Evolutionary conservation across 2,888 invertebrate species (phyloP), one percentile per base, ranked within the genome.

Genomic region (Agrypnus murinus): DNA sequence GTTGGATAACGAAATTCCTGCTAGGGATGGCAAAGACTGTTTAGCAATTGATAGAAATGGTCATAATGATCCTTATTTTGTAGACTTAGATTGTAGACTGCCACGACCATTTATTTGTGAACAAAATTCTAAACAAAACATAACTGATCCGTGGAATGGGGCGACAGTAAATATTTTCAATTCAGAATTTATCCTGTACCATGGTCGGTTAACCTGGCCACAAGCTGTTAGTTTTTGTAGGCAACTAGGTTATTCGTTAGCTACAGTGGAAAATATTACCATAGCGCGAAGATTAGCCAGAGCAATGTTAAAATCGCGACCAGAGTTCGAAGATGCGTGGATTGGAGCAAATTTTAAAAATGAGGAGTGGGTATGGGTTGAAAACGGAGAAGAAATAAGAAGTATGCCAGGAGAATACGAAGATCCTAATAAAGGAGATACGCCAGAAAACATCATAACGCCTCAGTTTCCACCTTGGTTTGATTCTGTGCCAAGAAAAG

Each of bases 181-280:
- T 6, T 12, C 14, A 5, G 78, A 75, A 15, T 81, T 73, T 25
- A 77, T 74, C 3, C 72, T 88, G 0, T 89, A 82, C 67, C 85
- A 86, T 14, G 88, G 86, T 0, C 78, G 81, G n/a, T 75, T 88
- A 75, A 84, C 86, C 75, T 89, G 88, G 88, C 77, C 85, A 10
- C 86, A 88, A 48, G 87, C 88, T 0, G 88, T 87, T 0, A 86
- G 87, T 0, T 86, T 86, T 78, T 89, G 89, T 65, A 83, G 88
- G 0, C 75, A 87, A 0, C 78, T 84, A 19, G 87, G 86, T 7
- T 86, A 86, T 84, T 82, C 86, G 25, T 80, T 89, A 38, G 88
- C 88, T 0, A 87, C 88, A 55, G 81, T 89, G 0, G 86, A 81
- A 0, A 84, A 86, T 0, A 81, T 86, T 78, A 83, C 81, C 46